Conservation (phyloP, 1,140 invertebrate species). For the Bombus sylvicola region DNA sequence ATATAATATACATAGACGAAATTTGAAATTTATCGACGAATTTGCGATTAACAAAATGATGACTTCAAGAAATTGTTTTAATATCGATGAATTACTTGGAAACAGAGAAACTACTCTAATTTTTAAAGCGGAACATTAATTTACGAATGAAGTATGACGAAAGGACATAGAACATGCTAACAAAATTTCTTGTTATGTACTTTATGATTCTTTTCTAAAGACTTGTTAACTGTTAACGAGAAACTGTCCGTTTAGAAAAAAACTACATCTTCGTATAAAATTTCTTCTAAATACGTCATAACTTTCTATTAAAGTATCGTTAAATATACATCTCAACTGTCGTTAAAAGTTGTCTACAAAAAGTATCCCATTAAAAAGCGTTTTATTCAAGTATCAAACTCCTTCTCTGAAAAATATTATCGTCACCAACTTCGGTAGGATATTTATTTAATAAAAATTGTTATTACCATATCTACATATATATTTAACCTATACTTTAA, state of each 20-base stretch:
- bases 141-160: background rate
- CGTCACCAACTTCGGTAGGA: background rate
- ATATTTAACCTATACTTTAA: background rate
- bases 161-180: background rate
- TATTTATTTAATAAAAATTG: background rate
- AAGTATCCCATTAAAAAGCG: background rate
- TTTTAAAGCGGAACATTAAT: background rate
- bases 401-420: background rate
- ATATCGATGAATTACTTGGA: no score
- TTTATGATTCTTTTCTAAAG: background rate
- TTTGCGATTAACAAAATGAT: no score
- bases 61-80: no score
- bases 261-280: background rate
- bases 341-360: slow-evolving; percentile 3
- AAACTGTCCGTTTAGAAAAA: background rate
- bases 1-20: no score
- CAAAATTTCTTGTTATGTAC: background rate
- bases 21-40: no score
- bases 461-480: background rate
- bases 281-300: background rate
- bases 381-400: background rate
- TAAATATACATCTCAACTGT: background rate
- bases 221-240: background rate
- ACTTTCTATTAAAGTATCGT: background rate
- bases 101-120: no score